Evolutionary conservation across 2,113 vertebrate genomes (phyloP).

Genomic region (Cranoglanis bouderius): DNA sequence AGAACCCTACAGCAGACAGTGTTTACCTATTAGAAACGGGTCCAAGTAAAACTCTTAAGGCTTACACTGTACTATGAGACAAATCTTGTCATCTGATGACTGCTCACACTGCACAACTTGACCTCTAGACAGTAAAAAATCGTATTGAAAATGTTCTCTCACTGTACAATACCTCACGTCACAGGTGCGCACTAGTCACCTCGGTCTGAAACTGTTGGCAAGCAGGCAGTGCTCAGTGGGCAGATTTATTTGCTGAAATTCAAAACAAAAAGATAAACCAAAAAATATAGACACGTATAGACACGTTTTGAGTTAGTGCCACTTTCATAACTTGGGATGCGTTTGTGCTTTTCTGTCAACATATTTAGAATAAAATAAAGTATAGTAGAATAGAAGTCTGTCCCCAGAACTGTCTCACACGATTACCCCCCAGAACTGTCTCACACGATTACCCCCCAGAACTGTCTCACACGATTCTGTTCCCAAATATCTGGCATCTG

Average conservation of each 20-base stretch:
- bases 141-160: neutral
- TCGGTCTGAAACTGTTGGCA: neutral
- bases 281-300: neutral
- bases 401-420: no score
- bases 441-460: no score
- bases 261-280: neutral
- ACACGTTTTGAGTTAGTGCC: neutral
- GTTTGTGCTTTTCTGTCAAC: neutral
- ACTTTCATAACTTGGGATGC: neutral
- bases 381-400: neutral
- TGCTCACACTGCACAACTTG: neutral
- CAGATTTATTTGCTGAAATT: neutral
- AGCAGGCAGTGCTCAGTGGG: neutral
- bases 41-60: neutral
- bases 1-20: neutral
- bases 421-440: no score
- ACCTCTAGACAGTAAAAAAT: neutral
- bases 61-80: neutral
- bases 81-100: neutral
- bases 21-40: neutral
- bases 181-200: neutral
- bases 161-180: neutral
- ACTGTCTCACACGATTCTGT: no score
- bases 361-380: neutral
- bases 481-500: no score